These are phyloP conservation scores for Corythornis madagascariensis DNA, from an alignment of 2,113 vertebrate species.

Conservation along the genomic window DNA sequence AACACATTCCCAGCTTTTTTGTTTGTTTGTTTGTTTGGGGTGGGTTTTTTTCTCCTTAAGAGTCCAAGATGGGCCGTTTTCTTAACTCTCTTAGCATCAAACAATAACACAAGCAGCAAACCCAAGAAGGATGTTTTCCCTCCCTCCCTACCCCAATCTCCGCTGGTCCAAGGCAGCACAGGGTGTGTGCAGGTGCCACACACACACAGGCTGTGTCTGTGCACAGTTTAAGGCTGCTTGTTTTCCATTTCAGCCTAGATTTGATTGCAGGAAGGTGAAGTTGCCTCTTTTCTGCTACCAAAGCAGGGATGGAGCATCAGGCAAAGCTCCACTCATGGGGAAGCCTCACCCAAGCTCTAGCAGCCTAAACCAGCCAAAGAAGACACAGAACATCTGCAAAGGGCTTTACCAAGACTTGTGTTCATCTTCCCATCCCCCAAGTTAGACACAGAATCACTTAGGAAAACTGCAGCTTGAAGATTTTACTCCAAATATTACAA, in stretches of 20 bases:
- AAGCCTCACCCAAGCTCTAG: not conserved
- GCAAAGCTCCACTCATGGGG: not conserved
- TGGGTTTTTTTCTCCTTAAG: not conserved
- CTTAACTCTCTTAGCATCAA: not conserved
- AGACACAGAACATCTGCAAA: not conserved
- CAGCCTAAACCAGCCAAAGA: accelerated
- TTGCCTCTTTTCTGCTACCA: not conserved
- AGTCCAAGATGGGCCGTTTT: not conserved
- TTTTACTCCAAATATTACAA: not conserved
- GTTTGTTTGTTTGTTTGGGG: no score
- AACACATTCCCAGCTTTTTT: not conserved
- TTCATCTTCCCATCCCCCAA: not conserved
- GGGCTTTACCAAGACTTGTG: not conserved
- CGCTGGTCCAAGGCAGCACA: not conserved
- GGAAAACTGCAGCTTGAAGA: not conserved
- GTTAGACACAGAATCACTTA: not conserved
- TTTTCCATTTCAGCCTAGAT: not conserved
- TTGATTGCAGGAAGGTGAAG: not conserved
- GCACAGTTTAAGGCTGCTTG: not conserved
- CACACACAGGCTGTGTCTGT: accelerated
- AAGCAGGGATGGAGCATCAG: not conserved
- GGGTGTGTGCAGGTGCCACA: not conserved
- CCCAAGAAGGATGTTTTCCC: not conserved
- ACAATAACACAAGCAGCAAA: not conserved
- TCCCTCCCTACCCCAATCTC: not conserved